phyloP scores from a whole-genome alignment of 2,797 vertebrate genomes.

The Amblyopsis hoosieri region DNA sequence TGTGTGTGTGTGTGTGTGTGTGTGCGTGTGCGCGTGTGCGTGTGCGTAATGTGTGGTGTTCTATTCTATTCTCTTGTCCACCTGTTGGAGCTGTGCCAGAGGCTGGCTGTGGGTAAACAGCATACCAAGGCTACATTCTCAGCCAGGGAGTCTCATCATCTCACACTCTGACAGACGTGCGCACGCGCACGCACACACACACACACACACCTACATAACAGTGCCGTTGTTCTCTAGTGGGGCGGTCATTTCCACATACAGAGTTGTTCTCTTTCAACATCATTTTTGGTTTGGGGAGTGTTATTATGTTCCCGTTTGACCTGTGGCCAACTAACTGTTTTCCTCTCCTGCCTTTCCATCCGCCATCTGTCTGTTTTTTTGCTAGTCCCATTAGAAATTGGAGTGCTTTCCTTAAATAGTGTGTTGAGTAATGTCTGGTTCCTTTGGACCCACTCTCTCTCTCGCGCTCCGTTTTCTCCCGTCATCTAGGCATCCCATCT shows the following conservation, averaged over 20 bases:
- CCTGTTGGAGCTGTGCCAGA: conserved; percentile 55
- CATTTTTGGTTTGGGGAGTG: neutral
- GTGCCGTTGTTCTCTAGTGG: neutral
- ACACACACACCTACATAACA: conserved; percentile 1
- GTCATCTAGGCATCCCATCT: conserved; percentile 48
- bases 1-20: conserved; percentile 26
- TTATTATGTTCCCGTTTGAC: conserved; percentile 11
- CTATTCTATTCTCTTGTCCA: conserved; percentile 52
- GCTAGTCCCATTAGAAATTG: conserved; percentile 48
- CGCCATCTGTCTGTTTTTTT: conserved; percentile 42
- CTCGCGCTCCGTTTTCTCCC: conserved; percentile 17
- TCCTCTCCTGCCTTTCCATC: neutral
- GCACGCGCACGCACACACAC: neutral
- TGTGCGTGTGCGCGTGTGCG: conserved; percentile 21
- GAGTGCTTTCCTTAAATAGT: conserved; percentile 67
- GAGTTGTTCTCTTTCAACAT: neutral
- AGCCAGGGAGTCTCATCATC: conserved; percentile 43
- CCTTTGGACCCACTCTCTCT: conserved; percentile 54
- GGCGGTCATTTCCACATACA: conserved; percentile 9
- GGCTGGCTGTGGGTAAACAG: conserved; percentile 30
- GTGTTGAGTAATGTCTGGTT: conserved; percentile 78
- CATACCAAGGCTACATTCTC: conserved; percentile 45
- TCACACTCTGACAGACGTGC: conserved; percentile 8
- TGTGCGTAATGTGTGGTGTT: neutral
- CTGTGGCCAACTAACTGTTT: neutral